Conservation (phyloP, 2,113 vertebrate genomes). For the Tetrax tetrax region DNA sequence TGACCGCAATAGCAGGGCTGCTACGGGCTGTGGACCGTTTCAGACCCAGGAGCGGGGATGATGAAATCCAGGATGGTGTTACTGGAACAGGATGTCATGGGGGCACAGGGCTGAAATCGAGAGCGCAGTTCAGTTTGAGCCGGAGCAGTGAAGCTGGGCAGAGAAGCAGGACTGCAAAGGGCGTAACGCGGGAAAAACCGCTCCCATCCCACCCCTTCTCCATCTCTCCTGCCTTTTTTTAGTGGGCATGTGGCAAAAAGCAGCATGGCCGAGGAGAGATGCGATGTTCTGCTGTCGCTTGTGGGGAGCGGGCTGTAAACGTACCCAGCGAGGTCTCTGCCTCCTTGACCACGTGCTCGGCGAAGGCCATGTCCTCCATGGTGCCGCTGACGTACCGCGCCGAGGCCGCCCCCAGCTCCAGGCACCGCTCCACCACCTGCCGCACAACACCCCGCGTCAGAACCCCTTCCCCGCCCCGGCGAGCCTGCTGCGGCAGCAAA, state of each 20-base stretch:
- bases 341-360: conserved; percentile 71
- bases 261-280: not conserved
- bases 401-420: conserved; percentile 75
- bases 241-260: fast-evolving
- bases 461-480: not conserved
- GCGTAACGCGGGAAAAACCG: not conserved
- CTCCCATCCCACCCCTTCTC: fast-evolving
- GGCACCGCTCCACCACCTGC: conserved; percentile 74
- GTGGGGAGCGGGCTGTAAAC: not conserved
- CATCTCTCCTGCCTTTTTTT: fast-evolving
- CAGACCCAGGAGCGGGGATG: not conserved
- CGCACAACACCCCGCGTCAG: not conserved
- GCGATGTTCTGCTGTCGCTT: fast-evolving
- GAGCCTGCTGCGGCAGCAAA: fast-evolving
- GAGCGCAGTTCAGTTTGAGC: not conserved
- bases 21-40: fast-evolving
- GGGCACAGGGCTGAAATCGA: not conserved
- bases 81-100: not conserved
- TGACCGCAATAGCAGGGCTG: not conserved
- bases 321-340: conserved; percentile 73
- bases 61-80: not conserved
- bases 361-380: conserved; percentile 78
- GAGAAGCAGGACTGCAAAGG: not conserved
- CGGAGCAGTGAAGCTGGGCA: not conserved
- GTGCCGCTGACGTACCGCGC: conserved; percentile 70